These are phyloP conservation scores for Halisarca cf. caerulea DNA, from an alignment of 37 sponge, comb jelly and placozoan genomes.

Conservation along the genomic window DNA sequence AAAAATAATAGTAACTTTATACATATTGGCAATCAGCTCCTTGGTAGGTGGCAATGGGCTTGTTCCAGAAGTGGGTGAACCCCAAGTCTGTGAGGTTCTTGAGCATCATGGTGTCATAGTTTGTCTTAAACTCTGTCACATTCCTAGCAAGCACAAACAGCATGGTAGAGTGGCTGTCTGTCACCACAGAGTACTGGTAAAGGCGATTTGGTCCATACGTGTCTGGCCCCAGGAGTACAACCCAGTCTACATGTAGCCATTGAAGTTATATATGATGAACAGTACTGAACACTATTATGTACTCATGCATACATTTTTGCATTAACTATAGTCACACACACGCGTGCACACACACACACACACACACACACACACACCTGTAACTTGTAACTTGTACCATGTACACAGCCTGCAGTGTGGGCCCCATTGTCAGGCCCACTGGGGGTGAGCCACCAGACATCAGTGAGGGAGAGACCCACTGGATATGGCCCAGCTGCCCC, in stretches of 20 bases:
- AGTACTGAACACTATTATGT: no score
- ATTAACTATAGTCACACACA: no score
- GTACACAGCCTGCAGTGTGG: not conserved
- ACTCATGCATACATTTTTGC: no score
- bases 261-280: no score
- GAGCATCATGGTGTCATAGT: not conserved
- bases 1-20: no score
- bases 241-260: constrained; percentile 12
- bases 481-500: no score
- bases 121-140: constrained; percentile 13
- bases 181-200: constrained; percentile 33
- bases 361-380: no score
- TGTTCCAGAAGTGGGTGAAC: constrained; percentile 13
- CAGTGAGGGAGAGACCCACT: no score
- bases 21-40: constrained; percentile 2
- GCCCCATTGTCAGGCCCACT: no score
- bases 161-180: not conserved
- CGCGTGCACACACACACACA: no score
- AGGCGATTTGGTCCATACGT: constrained; percentile 2
- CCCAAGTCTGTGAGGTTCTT: constrained; percentile 1
- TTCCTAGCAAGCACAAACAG: constrained; percentile 27
- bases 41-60: constrained; percentile 23
- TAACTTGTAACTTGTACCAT: not conserved
- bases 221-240: constrained; percentile 20
- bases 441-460: no score